Base-by-base conservation (phyloP, 1,140 invertebrate species). In the Melipona quadrifasciata region DNA sequence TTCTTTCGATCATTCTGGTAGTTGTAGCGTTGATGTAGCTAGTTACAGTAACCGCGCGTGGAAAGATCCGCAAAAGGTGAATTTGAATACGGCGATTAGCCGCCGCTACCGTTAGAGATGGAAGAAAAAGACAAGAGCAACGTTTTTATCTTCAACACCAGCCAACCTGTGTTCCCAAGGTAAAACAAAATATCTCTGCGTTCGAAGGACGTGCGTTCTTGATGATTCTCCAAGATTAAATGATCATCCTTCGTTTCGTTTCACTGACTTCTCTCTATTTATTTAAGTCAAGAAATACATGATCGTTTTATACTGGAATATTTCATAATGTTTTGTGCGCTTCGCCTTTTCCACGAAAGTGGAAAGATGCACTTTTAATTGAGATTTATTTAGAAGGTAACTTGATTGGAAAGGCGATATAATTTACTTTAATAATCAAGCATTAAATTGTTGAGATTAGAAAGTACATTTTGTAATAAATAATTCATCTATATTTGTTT, bases 61-160 rank as follows among this genome's bases (percentile, higher is more conserved):
- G 39, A 80, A 74, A 72, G 39, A 74, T 21, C 47, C 53, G 57
- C 47, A 75, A 58, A 78, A 75, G 70, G 16, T 27, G 47, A 74
- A 78, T 85, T 87, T 86, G 75, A 87, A 87, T 87, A 82, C 86
- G 68, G 84, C 86, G 73, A 87, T 87, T 87, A 87, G 84, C 75
- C 39, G 34, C 71, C n/a, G 87, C 84, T 86, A 88, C 87, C 84
- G 87, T 88, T 86, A 86, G 85, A 83, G 87, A 88, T 76, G 47
- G 57, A 68, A n/a, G 65, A 57, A 61, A 86, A 70, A 83, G 84
- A 85, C 82, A 86, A 80, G 74, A 75, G 67, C 61, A 86, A 86
- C 47, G 8, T 58, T 74, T 74, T 74, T 80, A 80, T 84, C 78
- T 55, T 81, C 70, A 16, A 70, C 71, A n/a, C 47, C 70, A 53